Percentiles rank a stretch among this genome's conserved stretches.
Conservation (phyloP, 2,797 vertebrate species). For the Pseudochromis fuscus region DNA sequence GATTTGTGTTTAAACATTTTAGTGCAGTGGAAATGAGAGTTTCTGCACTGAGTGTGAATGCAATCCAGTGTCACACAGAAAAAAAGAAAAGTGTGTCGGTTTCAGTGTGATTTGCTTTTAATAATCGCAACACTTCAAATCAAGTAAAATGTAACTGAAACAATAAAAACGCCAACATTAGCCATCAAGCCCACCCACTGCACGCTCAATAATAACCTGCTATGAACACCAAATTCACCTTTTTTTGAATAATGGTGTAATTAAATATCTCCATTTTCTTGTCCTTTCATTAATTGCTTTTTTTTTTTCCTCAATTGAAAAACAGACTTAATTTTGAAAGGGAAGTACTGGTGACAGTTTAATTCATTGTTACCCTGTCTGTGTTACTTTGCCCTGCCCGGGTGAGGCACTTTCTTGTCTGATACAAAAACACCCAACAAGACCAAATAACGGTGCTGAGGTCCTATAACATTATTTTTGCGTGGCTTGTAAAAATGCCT, state of each 20-base stretch:
- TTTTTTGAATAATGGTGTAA: slow-evolving; percentile 56
- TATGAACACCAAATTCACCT: slow-evolving; percentile 46
- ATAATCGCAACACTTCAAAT: slow-evolving; percentile 43
- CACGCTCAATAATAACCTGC: slow-evolving; percentile 48
- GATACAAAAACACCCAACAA: too few species aligned
- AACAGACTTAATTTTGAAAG: slow-evolving; percentile 38
- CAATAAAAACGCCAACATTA: slow-evolving; percentile 37
- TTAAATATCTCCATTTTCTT: slow-evolving; percentile 48
- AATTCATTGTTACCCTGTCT: slow-evolving; percentile 39
- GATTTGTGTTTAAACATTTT: neutral
- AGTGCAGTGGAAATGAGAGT: neutral
- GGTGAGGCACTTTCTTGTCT: slow-evolving; percentile 3
- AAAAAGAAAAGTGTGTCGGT: slow-evolving; percentile 29
- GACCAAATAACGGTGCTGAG: too few species aligned
- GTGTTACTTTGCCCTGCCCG: slow-evolving; percentile 17
- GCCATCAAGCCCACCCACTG: slow-evolving; percentile 50
- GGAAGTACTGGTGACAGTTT: slow-evolving; percentile 26
- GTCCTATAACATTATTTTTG: too few species aligned
- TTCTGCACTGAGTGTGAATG: neutral
- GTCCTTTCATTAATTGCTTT: slow-evolving; percentile 34
- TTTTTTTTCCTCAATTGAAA: slow-evolving; percentile 32
- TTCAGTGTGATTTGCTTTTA: slow-evolving; percentile 24
- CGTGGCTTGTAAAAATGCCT: too few species aligned
- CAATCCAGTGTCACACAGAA: neutral
- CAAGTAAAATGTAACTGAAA: slow-evolving; percentile 43